Evolutionary conservation across 23 tunicate species (phyloP), one percentile per base, ranked within the genome.

Genomic region (Trididemnum clinides): DNA sequence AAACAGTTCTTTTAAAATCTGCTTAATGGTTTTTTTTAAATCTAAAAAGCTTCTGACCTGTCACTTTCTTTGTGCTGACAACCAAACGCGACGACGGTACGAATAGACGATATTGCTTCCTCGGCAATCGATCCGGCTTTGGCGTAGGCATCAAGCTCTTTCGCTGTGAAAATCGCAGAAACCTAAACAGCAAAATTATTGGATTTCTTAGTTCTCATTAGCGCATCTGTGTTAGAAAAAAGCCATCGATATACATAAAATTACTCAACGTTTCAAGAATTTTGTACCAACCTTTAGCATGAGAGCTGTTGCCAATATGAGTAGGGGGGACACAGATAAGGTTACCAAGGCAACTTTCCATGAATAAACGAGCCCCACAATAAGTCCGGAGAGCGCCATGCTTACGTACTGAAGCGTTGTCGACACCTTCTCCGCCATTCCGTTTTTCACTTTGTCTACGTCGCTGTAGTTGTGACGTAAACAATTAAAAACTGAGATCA

Each of bases 301-400:
- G 57, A 87, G 81, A 28, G 80, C 87, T 18, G 98, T 85, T 18
- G 88, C 64, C 0, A 81, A 49, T 0, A 77, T 84, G 25, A 89
- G 65, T 3, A 97, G 63, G 0, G 99, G 99, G 1, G 97, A 34
- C 0, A 88, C 90, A 33, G 95, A 86, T 33, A 92, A 70, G 12
- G 90, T 73, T 23, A 92, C 99, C 23, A 97, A 84, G 18, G 95
- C 85, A 44, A 97, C 82, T 80, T 93, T 92, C 99, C 99, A 97
- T 1, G 97, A 93, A 57, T 75, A 91, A 20, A 81, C 66, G n/a
- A 97, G 73, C 2, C 95, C 99, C 0, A 97, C 64, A 18, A 76
- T 64, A 1, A 92, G 37, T 6, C 99, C 99, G 57, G 81, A 39
- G 18, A 85, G 35, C 6, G 77, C 50, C 96, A 90, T 84, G 59